Evolutionary conservation across 2,888 invertebrate species (phyloP).

Genomic region (Eristalinus aeneus): DNA sequence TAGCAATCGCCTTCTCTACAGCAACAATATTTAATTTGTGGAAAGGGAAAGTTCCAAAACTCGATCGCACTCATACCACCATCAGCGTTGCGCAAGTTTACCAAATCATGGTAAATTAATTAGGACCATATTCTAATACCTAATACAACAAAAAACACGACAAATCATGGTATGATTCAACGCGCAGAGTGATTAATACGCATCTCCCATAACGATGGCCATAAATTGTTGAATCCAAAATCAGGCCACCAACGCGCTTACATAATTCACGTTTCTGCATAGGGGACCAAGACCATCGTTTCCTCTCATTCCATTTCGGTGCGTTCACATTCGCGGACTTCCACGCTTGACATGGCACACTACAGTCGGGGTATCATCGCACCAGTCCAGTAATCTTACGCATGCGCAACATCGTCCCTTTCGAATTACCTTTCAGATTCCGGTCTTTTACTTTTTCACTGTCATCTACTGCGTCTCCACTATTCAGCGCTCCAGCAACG

Average conservation of each 20-base stretch:
- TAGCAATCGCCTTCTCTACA: not conserved
- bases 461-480: slow-evolving; percentile 27
- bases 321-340: not conserved
- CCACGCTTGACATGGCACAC: slow-evolving; percentile 24
- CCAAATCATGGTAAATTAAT: not conserved
- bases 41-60: not conserved
- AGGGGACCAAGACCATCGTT: not conserved
- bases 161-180: not conserved
- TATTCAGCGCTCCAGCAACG: slow-evolving; percentile 32
- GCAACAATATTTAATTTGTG: not conserved
- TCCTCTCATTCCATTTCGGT: slow-evolving; percentile 9
- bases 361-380: not conserved
- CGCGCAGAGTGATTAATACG: not conserved
- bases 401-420: slow-evolving; percentile 45
- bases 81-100: not conserved
- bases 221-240: slow-evolving; percentile 56
- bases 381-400: not conserved
- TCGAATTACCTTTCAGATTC: slow-evolving; percentile 52
- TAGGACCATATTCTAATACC: not conserved
- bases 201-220: not conserved
- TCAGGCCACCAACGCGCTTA: slow-evolving; percentile 60
- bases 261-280: slow-evolving; percentile 25
- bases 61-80: not conserved
- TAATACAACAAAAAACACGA: not conserved
- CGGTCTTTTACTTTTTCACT: slow-evolving; percentile 43